Evolutionary conservation across 2,888 invertebrate genomes (phyloP), one percentile per base, ranked within the genome.

Genomic region (Parelbella ahira): DNA sequence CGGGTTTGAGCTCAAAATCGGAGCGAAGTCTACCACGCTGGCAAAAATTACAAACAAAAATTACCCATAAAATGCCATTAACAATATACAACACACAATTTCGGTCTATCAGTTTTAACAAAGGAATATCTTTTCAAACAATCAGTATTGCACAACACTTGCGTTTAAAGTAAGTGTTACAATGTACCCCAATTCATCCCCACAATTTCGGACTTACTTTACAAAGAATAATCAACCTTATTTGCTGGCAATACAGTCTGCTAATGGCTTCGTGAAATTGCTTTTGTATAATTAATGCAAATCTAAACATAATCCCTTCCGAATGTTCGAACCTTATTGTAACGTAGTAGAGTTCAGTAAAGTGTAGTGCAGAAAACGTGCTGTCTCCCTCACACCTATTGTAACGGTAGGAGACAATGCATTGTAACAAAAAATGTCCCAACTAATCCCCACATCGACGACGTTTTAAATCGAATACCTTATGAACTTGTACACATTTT

Each of bases 221-320:
- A 8, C 29, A 19, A 7, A 5, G 8, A 3, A 19, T n/a, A 37
- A 19, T 7, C 11, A 4, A 11, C 19, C n/a, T 18, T 37, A 37
- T 8, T 0, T 2, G 1, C 4, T 12, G 2, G 12, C 7, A 37
- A 20, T 27, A 37, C 27, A 7, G 9, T 10, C 19, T 7, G 27
- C 19, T 27, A 11, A 5, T 15, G 27, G 12, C 6, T 11, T n/a
- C 1, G n/a, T n/a, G n/a, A 20, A 7, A n/a, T 8, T 0, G 7
- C 7, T 5, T 27, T 19, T n/a, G 21, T 21, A 13, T 37, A 37
- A 37, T 28, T 29, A 29, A 37, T 37, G 27, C 28, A 37, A 37
- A 37, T 37, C 37, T 19, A 15, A n/a, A 9, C 11, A 29, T 29
- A 37, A 29, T 37, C 28, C 28, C 5, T 15, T 13, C n/a, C 20